Base-by-base conservation (phyloP, 2,797 vertebrate species). In the Mormyrus proboscirostris region DNA sequence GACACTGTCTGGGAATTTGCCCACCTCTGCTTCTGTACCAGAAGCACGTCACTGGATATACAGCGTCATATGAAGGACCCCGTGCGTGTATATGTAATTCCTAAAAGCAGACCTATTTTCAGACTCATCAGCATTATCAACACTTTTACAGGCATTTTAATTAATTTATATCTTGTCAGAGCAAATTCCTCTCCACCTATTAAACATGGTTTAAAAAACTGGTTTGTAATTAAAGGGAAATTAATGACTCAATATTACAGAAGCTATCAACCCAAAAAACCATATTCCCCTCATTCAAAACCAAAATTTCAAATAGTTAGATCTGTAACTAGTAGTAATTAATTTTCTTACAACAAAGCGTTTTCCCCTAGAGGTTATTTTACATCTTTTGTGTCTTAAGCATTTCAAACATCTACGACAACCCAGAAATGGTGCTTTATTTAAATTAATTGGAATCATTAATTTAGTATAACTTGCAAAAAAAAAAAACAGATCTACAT, bases 211-310 rank as follows among this genome's bases (percentile, higher is more conserved):
- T 76, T 82, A 22, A 51, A 33, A 49, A 22, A 86, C 22, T 12
- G 4, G 22, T 86, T 55, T 88, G 49, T 82, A 88, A 82, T 82
- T 76, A 87, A 38, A 76, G 38, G 87, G 47, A 76, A 88, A 89
- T 33, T 6, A 86, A 86, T 87, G 89, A 51, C 57, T 79, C 9
- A 82, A 50, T 59, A 44, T 85, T 62, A 65, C 22, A 89, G n/a
- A 85, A 44, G 16, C 89, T 87, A 25, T 82, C 51, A 62, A 47
- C 76, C 65, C 25, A 4, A 33, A 86, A 55, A 69, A 73, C 79
- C 29, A 38, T 79, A 22, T 25, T 41, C 25, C 9, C 12, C n/a
- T 50, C 22, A 85, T 53, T 85, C 22, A 53, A 12, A 14, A 62
- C 38, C 47, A 50, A 69, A 76, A 59, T 76, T 79, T 41, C 49